These are phyloP conservation scores for Halcyon malimbica DNA, from an alignment of 2,113 vertebrate genomes.

Conservation along the genomic window DNA sequence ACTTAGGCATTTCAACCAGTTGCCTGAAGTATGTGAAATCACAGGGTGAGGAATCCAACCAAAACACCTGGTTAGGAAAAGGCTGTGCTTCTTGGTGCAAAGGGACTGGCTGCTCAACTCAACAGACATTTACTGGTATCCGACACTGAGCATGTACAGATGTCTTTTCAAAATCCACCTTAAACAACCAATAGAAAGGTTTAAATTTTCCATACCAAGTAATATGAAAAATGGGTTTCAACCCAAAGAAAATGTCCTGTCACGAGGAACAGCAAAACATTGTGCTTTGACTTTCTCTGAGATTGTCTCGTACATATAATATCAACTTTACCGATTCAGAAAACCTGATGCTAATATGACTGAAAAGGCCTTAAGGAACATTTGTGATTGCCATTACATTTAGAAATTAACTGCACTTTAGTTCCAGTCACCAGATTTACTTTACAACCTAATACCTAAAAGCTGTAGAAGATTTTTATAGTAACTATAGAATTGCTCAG, in stretches of 20 bases:
- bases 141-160: accelerated
- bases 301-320: background rate
- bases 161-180: background rate
- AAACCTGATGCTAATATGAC: background rate
- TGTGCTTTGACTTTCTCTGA: background rate
- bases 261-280: background rate
- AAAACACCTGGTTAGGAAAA: background rate
- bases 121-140: background rate
- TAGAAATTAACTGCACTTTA: background rate
- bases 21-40: background rate
- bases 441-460: background rate
- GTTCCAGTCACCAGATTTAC: background rate
- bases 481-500: background rate
- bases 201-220: background rate
- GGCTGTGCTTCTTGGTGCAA: background rate
- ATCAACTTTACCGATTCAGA: background rate
- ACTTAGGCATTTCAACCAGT: background rate
- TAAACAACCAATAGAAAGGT: background rate
- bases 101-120: background rate
- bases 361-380: constrained; percentile 7
- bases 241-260: background rate
- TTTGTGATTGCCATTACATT: background rate
- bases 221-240: background rate
- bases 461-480: background rate
- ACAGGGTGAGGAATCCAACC: background rate